Conservation (phyloP, 2,797 vertebrate genomes). For the Mormyrops attenuatus region DNA sequence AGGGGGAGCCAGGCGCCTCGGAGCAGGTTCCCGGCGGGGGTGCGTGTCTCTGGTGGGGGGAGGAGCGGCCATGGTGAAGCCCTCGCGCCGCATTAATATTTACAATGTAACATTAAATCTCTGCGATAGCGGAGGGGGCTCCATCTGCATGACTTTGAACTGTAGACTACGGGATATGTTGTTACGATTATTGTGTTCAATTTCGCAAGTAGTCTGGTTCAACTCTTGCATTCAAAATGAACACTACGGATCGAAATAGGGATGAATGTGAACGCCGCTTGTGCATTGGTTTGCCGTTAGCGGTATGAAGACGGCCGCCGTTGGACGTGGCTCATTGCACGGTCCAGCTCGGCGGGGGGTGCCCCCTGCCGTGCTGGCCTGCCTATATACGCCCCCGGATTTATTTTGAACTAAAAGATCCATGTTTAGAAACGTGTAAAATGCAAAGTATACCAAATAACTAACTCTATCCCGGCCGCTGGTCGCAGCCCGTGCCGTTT, state of each 20-base stretch:
- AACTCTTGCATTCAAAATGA: background rate
- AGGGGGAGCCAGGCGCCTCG: background rate
- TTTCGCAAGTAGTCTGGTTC: background rate
- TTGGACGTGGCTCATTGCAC: background rate
- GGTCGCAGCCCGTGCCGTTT: background rate
- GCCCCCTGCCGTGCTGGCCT: background rate
- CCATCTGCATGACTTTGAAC: background rate
- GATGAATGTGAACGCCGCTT: background rate
- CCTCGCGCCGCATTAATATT: background rate
- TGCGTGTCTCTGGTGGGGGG: background rate
- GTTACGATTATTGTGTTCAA: background rate
- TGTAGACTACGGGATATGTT: background rate
- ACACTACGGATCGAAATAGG: background rate
- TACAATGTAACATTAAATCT: constrained; percentile 5
- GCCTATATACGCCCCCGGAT: background rate
- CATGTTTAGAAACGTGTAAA: background rate
- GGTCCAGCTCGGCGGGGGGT: background rate
- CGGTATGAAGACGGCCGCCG: background rate
- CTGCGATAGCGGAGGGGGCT: background rate
- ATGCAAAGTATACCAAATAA: background rate
- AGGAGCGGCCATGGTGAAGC: background rate
- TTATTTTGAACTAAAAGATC: constrained; percentile 3
- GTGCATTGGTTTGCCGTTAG: background rate
- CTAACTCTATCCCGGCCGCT: background rate
- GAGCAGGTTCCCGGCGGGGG: background rate